Evolutionary conservation across 23 tunicate species (phyloP), one percentile per base, ranked within the genome.

Genomic region (Trididemnum clinides): DNA sequence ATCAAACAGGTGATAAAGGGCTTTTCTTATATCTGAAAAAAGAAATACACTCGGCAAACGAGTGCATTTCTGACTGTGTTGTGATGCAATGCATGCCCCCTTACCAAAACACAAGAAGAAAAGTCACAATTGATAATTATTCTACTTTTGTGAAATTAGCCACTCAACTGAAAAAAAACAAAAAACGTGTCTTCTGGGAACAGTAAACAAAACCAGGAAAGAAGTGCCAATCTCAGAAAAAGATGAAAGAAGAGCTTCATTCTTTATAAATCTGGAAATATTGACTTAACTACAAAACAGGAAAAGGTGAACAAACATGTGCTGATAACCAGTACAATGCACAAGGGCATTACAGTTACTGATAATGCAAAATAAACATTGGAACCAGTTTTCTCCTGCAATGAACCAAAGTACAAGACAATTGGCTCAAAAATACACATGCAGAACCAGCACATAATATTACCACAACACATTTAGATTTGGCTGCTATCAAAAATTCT

Each of bases 121-220:
- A 69, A 28, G 37, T 69, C n/a, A 69, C 76, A 27, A 73, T 5
- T 38, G 80, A 38, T 38, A 73, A 30, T 38, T 73, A 73, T 73
- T 73, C 38, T 30, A 73, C 57, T 37, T 73, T 27, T 73, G 54
- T 73, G 80, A 73, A 73, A 73, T 73, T 35, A 73, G 31, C 57
- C 80, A 38, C n/a, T 73, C 80, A 73, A 15, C 25, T 37, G 57
- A 73, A 73, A 69, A 37, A 51, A 78, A 78, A 78, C n/a, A n/a
- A 26, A 65, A 78, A 51, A 78, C 36, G 28, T 51, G 66, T 78
- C 83, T 78, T 78, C 37, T 78, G 64, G 66, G 83, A 78, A 78
- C 83, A 78, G 39, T 50, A 51, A 78, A 78, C 66, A 78, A 78
- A 78, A 78, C 51, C 64, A 31, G 66, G 66, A 78, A 66, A 78